Evolutionary conservation across 2,797 vertebrate genomes (phyloP).

Genomic region (Anomalospiza imberbis): DNA sequence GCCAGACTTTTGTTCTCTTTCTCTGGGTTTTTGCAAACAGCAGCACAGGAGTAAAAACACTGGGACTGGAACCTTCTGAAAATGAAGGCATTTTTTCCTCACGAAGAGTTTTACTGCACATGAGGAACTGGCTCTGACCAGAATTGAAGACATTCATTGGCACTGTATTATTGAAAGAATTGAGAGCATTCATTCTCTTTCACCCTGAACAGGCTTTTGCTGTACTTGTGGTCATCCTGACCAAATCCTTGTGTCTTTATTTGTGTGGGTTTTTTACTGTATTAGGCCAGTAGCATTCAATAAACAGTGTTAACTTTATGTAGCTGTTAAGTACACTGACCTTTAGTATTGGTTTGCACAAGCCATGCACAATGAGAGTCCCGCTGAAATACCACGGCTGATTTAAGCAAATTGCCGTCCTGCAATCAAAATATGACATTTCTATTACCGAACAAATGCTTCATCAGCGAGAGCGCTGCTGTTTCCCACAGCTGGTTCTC

Average conservation of each 20-base stretch:
- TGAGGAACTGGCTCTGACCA: neutral
- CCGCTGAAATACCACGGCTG: constrained; percentile 9
- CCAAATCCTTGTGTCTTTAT: neutral
- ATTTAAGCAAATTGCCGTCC: constrained; percentile 40
- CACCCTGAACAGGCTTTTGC: neutral
- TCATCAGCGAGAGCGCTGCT: rapidly evolving
- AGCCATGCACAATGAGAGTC: neutral
- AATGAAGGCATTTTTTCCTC: neutral
- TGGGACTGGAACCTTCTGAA: neutral
- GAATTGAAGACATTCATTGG: neutral
- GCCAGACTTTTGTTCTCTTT: neutral
- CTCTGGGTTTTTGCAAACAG: neutral
- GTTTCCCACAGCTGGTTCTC: neutral
- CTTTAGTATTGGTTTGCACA: constrained; percentile 55
- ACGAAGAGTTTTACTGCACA: neutral
- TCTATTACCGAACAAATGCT: neutral
- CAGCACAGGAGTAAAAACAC: neutral
- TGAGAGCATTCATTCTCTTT: neutral
- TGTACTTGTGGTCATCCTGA: constrained; percentile 17
- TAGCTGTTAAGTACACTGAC: constrained; percentile 52
- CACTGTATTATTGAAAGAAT: neutral
- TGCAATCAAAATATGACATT: constrained; percentile 38
- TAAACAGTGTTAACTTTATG: constrained; percentile 30
- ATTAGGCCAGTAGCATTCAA: neutral
- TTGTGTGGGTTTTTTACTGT: neutral